These are phyloP conservation scores for Anthoptus insignis DNA, from an alignment of 2,888 invertebrate genomes.

Conservation along the genomic window DNA sequence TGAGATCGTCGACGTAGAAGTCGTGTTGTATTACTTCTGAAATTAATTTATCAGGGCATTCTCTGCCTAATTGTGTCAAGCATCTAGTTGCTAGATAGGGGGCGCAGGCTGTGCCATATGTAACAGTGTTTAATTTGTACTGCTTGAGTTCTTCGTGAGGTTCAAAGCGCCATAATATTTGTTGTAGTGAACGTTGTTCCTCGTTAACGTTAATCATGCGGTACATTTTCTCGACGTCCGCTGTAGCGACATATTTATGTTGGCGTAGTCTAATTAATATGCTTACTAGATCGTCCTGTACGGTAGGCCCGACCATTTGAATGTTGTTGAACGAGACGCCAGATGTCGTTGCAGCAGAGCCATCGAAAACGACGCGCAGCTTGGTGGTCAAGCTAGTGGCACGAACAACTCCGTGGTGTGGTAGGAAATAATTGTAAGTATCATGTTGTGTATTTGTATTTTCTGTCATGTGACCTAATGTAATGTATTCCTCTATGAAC, in stretches of 20 bases:
- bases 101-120: slow-evolving; percentile 48
- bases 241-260: slow-evolving; percentile 45
- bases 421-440: too few species aligned
- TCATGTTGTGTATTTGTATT: too few species aligned
- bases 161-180: slow-evolving; percentile 45
- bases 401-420: too few species aligned
- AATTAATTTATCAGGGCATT: slow-evolving; percentile 45
- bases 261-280: slow-evolving; percentile 49
- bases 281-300: slow-evolving; percentile 10
- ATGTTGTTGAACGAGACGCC: slow-evolving; percentile 42
- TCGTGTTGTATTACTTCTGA: slow-evolving; percentile 46
- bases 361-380: too few species aligned
- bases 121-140: slow-evolving; percentile 44
- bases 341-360: too few species aligned
- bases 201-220: slow-evolving; percentile 39
- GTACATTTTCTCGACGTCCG: slow-evolving; percentile 52
- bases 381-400: too few species aligned
- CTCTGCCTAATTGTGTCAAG: slow-evolving; percentile 51
- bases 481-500: too few species aligned
- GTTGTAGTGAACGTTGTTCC: slow-evolving; percentile 26
- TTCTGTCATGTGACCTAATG: too few species aligned
- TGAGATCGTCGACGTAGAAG: slow-evolving; percentile 51
- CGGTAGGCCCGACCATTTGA: slow-evolving; percentile 45
- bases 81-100: slow-evolving; percentile 52
- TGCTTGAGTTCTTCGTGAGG: slow-evolving; percentile 34